Percentiles rank a stretch among this genome's conserved stretches.
Conservation (phyloP, 1,140 invertebrate genomes). For the Cardiocondyla obscurior region DNA sequence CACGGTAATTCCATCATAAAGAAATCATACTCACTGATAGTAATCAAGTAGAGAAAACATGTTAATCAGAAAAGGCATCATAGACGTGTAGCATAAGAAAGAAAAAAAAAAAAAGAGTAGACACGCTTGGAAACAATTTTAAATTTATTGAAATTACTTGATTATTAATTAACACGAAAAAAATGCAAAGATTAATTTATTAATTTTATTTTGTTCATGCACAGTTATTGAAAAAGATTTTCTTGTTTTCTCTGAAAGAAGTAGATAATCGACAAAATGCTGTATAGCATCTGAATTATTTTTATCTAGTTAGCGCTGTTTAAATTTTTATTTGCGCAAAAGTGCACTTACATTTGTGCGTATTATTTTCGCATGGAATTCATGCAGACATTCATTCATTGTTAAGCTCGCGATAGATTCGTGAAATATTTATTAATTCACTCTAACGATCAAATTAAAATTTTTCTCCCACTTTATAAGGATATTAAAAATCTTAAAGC, state of each 20-base stretch:
- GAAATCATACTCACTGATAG: background rate
- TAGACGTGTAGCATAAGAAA: constrained; percentile 26
- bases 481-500: background rate
- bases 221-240: background rate
- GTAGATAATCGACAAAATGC: background rate
- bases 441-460: background rate
- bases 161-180: background rate
- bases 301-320: background rate
- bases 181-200: background rate
- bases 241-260: constrained; percentile 9
- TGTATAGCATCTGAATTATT: too few species aligned
- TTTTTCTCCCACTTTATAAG: background rate
- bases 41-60: background rate
- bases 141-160: background rate
- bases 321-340: background rate
- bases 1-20: constrained; percentile 50
- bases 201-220: background rate
- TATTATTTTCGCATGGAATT: constrained; percentile 60
- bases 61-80: background rate
- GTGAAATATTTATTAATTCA: background rate
- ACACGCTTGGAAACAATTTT: background rate
- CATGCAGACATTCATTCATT: constrained; percentile 10
- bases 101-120: constrained; percentile 56
- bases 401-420: background rate
- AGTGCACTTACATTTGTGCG: constrained; percentile 42